phyloP scores from a whole-genome alignment of 2,113 vertebrate genomes.

The Antidorcas marsupialis region DNA sequence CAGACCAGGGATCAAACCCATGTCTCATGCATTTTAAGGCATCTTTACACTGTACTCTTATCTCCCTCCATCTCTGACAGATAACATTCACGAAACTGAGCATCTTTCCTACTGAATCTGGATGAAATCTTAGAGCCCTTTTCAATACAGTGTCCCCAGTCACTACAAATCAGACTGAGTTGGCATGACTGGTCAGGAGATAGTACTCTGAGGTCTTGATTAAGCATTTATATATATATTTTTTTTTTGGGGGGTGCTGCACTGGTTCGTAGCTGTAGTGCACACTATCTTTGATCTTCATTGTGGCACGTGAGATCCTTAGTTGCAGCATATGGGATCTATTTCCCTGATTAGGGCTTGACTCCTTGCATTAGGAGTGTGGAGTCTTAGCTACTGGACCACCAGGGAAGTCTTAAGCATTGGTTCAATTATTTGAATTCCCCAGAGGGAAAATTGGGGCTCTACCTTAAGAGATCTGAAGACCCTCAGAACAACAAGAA shows the following conservation, averaged over 20 bases:
- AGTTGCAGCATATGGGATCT: not conserved
- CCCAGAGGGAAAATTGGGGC: not conserved
- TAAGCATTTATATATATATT: not conserved
- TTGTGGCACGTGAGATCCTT: not conserved
- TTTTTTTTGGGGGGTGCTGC: not conserved
- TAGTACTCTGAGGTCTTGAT: not conserved
- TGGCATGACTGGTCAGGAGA: not conserved
- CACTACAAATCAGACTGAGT: not conserved
- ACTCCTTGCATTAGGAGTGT: not conserved
- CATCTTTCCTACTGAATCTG: not conserved
- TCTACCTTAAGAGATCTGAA: not conserved
- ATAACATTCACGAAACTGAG: not conserved
- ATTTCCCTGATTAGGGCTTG: not conserved
- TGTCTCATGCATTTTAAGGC: not conserved
- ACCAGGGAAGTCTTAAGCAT: not conserved
- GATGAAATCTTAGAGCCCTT: not conserved
- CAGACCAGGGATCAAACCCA: not conserved
- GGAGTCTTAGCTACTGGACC: not conserved
- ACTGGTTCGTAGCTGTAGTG: not conserved
- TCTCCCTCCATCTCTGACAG: not conserved
- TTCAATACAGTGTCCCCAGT: not conserved
- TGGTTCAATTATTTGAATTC: constrained; percentile 2
- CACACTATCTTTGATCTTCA: not conserved
- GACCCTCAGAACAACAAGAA: not conserved
- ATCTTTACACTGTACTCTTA: not conserved